Percentiles rank a stretch among this genome's conserved stretches.
phyloP scores from a whole-genome alignment of 2,113 vertebrate species.

The Anguilla rostrata region DNA sequence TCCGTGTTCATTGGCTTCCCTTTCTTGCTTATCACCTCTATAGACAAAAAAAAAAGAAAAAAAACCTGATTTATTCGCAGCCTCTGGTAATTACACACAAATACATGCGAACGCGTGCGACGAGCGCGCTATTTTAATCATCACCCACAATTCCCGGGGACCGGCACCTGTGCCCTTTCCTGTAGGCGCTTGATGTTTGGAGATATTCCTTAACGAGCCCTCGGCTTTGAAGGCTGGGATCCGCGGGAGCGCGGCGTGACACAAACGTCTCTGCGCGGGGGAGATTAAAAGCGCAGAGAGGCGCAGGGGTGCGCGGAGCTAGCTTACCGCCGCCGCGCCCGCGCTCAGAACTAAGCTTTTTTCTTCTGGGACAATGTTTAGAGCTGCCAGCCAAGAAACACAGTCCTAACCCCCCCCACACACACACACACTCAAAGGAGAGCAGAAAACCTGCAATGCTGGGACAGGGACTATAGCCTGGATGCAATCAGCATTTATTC shows the following conservation, averaged over 20 bases:
- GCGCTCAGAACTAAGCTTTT: not conserved
- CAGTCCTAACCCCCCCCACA: not conserved
- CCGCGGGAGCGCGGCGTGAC: not conserved
- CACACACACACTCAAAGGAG: not conserved
- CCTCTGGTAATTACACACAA: not conserved
- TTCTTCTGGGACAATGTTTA: not conserved
- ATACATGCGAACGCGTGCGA: not conserved
- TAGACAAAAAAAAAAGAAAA: not conserved
- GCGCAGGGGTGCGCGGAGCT: not conserved
- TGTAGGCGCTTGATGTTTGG: not conserved
- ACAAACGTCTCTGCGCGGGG: not conserved
- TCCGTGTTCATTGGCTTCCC: not conserved
- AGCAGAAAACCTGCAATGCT: not conserved
- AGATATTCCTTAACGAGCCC: not conserved
- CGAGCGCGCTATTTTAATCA: not conserved
- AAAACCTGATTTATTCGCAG: not conserved
- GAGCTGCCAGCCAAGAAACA: not conserved
- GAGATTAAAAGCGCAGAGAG: not conserved
- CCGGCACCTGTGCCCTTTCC: not conserved
- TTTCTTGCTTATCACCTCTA: not conserved
- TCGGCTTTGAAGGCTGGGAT: not conserved
- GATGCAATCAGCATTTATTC: not conserved
- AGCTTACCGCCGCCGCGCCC: not conserved
- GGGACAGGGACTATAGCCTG: not conserved
- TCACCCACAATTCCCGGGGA: not conserved